These are phyloP conservation scores for Endomychus coccineus DNA, from an alignment of 2,888 invertebrate species.

Conservation along the genomic window DNA sequence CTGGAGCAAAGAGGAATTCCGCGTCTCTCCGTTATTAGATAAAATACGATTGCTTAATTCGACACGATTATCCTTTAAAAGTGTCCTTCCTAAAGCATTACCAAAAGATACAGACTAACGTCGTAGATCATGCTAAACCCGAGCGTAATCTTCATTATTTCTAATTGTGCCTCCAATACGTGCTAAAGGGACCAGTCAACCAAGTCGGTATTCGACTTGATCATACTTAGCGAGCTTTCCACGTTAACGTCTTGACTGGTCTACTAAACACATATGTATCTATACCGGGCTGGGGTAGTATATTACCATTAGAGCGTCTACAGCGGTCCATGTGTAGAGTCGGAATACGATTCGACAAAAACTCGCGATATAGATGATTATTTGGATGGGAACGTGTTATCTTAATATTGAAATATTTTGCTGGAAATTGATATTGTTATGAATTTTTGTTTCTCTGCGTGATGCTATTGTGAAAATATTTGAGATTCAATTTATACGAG, in stretches of 20 bases:
- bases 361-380: conserved; percentile 8
- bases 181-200: conserved; percentile 34
- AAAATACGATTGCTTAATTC: conserved; percentile 10
- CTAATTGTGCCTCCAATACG: conserved; percentile 41
- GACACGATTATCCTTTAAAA: conserved; percentile 18
- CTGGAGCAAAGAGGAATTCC: too few relatives aligned
- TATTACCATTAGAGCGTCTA: conserved; percentile 40
- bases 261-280: conserved; percentile 38
- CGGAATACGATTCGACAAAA: conserved; percentile 18
- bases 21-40: too few relatives aligned
- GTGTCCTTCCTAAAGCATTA: conserved; percentile 19
- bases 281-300: conserved; percentile 38
- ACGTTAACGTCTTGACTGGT: conserved; percentile 21
- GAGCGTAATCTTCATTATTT: conserved; percentile 42
- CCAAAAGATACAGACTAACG: conserved; percentile 27
- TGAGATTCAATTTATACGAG: too few relatives aligned
- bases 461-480: neutral
- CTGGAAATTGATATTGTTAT: conserved; percentile 35
- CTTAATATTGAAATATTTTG: conserved; percentile 35
- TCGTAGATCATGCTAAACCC: conserved; percentile 38
- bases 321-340: conserved; percentile 29
- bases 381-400: conserved; percentile 22
- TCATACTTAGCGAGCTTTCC: neutral
- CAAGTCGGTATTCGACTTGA: conserved; percentile 7
- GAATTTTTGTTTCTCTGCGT: conserved; percentile 14